Base-by-base conservation (phyloP, 2,888 invertebrate species). In the Leptinotarsa haldemani region DNA sequence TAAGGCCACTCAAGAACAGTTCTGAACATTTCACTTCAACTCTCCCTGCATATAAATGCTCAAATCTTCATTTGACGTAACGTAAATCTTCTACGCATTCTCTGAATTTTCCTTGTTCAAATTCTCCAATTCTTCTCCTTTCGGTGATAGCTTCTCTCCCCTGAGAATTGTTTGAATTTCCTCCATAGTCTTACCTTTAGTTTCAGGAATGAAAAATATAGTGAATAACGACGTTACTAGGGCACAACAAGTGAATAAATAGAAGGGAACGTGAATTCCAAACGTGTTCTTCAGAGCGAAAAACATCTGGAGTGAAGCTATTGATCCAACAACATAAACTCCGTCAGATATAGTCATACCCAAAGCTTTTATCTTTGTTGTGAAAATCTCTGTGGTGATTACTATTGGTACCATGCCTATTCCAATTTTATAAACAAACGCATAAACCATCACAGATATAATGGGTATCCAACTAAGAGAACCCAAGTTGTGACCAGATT, bases 341-440 rank as follows among this genome's bases (percentile, higher is more conserved):
- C 46, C n/a, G 2, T 30, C 65, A 47, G 5, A 15, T 16, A 25
- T 5, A 5, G 25, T n/a, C 13, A 86, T 85, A 9, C 85, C 85
- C 76, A 83, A 81, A 4, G 85, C 85, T 79, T 86, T 86, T 1
- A 86, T 83, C 65, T 82, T 83, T 2, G 85, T 83, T 0, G 86
- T 84, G 71, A 86, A 86, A 30, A 86, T 69, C 78, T 86, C 86
- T 0, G 83, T 85, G 2, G 85, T 84, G 70, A 85, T 80, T 3
- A 86, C 83, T 46, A 85, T 84, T 0, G 86, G 86, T 12, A 86
- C 84, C 66, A 84, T 82, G 2, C 85, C 86, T 46, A 86, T 73
- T 1, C 86, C 86, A 20, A 83, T 79, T 76, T 84, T 84, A 63
- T 83, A 84, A n/a, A 82, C 79, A 1, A 81, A 75, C 0, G 85